Percentiles rank a stretch among this genome's conserved stretches.
phyloP scores from a whole-genome alignment of 30 jellyfish, hydroid and myxozoan species.

The Hydractinia symbiolongicarpus region DNA sequence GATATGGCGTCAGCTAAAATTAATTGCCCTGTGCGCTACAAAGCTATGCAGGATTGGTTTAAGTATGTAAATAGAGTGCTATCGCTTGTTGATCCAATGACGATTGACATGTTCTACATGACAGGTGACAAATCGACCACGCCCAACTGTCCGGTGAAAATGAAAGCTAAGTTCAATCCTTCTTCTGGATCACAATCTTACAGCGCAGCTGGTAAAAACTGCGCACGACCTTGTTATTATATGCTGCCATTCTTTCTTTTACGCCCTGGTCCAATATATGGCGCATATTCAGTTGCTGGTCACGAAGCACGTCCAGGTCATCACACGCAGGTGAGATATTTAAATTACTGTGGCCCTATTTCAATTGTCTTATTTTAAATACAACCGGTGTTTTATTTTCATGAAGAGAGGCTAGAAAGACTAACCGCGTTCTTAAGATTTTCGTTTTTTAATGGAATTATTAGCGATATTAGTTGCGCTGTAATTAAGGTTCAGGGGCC shows the following conservation, averaged over 20 bases:
- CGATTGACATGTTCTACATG: conserved; percentile 53
- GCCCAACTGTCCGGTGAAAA: conserved; percentile 83
- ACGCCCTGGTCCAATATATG: conserved; percentile 82
- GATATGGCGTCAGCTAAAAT: conserved; percentile 66
- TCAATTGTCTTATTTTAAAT: too few relatives aligned
- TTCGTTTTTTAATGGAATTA: too few relatives aligned
- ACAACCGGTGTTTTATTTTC: too few relatives aligned
- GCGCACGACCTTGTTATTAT: conserved; percentile 64
- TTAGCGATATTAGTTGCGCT: too few relatives aligned
- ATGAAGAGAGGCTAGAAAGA: too few relatives aligned
- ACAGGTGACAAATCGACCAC: conserved; percentile 65
- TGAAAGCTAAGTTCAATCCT: conserved; percentile 89
- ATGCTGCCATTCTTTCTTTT: conserved; percentile 69
- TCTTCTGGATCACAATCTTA: conserved; percentile 94
- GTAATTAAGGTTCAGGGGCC: too few relatives aligned
- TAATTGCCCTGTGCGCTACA: conserved; percentile 81
- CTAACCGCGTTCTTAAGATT: too few relatives aligned
- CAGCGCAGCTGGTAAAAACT: conserved; percentile 62
- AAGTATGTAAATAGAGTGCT: conserved; percentile 50
- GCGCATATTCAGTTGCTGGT: conserved; percentile 77
- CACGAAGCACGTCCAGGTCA: conserved; percentile 98
- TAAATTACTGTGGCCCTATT: too few relatives aligned
- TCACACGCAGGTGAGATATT: conserved; percentile 72
- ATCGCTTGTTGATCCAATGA: conserved; percentile 60
- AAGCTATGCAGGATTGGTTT: conserved; percentile 87